Conservation (phyloP, 2,888 invertebrate genomes). For the Trichopoda pennipes region DNA sequence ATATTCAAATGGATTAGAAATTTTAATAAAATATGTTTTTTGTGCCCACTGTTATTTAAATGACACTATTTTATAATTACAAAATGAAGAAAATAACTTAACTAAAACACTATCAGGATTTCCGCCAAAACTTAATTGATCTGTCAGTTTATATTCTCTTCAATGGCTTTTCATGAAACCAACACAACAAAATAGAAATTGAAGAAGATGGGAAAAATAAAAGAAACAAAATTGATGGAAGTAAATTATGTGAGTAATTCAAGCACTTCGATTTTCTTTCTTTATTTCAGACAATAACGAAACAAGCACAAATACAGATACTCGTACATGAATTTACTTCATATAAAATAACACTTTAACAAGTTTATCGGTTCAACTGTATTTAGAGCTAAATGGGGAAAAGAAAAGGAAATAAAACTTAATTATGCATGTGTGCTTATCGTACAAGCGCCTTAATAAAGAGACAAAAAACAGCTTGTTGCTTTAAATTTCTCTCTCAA, state of each 20-base stretch:
- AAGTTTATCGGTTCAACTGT: not conserved
- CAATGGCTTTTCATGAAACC: not conserved
- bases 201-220: not conserved
- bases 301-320: not conserved
- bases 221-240: not conserved
- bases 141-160: conserved; percentile 9
- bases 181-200: not conserved
- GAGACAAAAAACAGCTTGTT: conserved; percentile 52
- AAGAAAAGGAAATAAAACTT: too few relatives aligned
- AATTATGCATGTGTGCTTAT: too few relatives aligned
- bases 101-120: conserved; percentile 4
- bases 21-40: not conserved
- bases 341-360: not conserved
- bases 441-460: not conserved
- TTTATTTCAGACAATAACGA: conserved; percentile 12
- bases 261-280: not conserved
- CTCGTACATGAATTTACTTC: not conserved
- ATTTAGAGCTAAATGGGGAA: too few relatives aligned
- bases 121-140: conserved; percentile 35
- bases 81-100: not conserved
- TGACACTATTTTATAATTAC: not conserved
- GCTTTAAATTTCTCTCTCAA: conserved; percentile 25
- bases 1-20: too few relatives aligned
- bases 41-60: not conserved
- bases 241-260: too few relatives aligned